Base-by-base conservation (phyloP, 2,888 invertebrate species). In the Augiades crinisus region DNA sequence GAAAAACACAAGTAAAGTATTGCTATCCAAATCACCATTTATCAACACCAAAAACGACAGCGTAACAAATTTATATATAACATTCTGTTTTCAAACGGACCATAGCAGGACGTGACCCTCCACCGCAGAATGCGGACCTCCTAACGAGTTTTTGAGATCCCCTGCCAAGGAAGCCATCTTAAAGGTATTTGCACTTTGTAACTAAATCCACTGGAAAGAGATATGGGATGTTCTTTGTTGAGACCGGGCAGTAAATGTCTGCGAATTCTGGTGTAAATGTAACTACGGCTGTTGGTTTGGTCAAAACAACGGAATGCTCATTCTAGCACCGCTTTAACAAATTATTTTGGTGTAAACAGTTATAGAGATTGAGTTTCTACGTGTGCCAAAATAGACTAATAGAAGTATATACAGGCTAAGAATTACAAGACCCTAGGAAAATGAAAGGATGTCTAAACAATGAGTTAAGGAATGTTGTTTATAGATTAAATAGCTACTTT, bases 61-160 rank as follows among this genome's bases (percentile, higher is more conserved):
- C 12, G 40, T 24, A 36, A 36, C 50, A 70, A 75, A 75, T 64
- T 75, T 73, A 58, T 60, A 55, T 67, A 69, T 71, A 76, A 75
- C 82, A 81, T 82, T 82, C 79, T 79, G 81, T 78, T 70, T 76
- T 68, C 73, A 64, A 63, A 62, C 56, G 69, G 63, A 63, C 66
- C 67, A 63, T 69, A 68, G 65, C 66, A 68, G 66, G 75, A 85
- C 87, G 87, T 86, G 87, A 84, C 86, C 84, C 81, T 67, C 68
- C 75, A 67, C 83, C 83, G 69, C 84, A 84, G 76, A 75, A 81
- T 79, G 78, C 72, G 70, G 73, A 72, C 76, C 74, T 76, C 78
- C 83, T 87, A 88, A 89, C 87, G 88, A 88, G 84, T 82, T 87
- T 89, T 86, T 86, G 86, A 88, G 75, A 75, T 77, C 72, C 76